These are phyloP conservation scores for Cottoperca gobio DNA, from an alignment of 2,797 vertebrate genomes.

Conservation along the genomic window DNA sequence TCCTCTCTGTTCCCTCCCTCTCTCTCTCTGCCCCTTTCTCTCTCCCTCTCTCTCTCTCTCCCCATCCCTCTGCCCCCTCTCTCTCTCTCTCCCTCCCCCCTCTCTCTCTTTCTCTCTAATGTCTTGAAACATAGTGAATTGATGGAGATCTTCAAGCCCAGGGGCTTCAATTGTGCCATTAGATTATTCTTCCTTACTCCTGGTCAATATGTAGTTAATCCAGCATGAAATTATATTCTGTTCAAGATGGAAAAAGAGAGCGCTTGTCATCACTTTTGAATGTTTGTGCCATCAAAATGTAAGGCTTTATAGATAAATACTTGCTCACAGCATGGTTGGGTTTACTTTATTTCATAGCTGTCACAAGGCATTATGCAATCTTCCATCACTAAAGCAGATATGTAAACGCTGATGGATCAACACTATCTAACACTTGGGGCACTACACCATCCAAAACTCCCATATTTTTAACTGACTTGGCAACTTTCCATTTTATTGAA, in stretches of 20 bases:
- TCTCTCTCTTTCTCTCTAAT: conserved; percentile 34
- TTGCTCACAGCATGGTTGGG: conserved; percentile 74
- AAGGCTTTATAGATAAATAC: conserved; percentile 82
- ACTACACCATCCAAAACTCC: conserved; percentile 19
- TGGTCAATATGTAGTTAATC: conserved; percentile 85
- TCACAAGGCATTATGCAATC: conserved; percentile 74
- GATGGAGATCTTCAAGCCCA: conserved; percentile 74
- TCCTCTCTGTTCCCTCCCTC: conserved; percentile 43
- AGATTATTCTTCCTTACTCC: conserved; percentile 73
- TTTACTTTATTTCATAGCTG: conserved; percentile 84
- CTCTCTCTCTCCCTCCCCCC: conserved; percentile 31
- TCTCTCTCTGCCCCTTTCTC: background rate
- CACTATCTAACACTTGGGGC: conserved; percentile 49
- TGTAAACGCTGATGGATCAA: conserved; percentile 66
- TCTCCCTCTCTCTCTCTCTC: conserved; percentile 2
- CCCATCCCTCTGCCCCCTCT: conserved; percentile 12
- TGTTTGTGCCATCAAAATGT: conserved; percentile 80
- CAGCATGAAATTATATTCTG: conserved; percentile 87
- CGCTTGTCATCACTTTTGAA: conserved; percentile 80
- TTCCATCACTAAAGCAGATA: conserved; percentile 64
- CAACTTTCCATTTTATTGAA: conserved; percentile 20
- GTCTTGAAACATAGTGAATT: conserved; percentile 57
- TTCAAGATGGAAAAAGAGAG: conserved; percentile 72
- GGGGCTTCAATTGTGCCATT: conserved; percentile 58
- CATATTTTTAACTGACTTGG: conserved; percentile 33